A percentile compares a stretch with the other conserved stretches of the same genome.
Evolutionary conservation across 2,888 invertebrate species (phyloP).

Genomic region (Dryadula phaetusa): DNA sequence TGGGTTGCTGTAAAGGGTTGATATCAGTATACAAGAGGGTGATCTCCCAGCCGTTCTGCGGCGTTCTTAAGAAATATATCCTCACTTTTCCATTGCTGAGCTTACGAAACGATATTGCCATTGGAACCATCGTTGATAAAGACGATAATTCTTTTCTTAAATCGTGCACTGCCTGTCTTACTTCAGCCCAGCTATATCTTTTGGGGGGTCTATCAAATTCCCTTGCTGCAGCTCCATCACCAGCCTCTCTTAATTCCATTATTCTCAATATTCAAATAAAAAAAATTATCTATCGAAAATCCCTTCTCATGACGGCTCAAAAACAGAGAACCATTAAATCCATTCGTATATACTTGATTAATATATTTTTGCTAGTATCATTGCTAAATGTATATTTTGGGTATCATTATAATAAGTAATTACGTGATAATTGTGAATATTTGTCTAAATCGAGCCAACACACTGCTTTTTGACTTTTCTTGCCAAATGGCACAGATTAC

Average conservation of each 20-base stretch:
- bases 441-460: conserved; percentile 65
- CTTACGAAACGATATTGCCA: conserved; percentile 91
- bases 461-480: conserved; percentile 67
- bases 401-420: conserved; percentile 57
- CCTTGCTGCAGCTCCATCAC: conserved; percentile 75
- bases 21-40: conserved; percentile 94
- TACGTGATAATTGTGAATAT: conserved; percentile 54
- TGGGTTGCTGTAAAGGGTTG: conserved; percentile 85
- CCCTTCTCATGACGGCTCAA: conserved; percentile 60
- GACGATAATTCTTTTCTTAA: conserved; percentile 91
- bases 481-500: conserved; percentile 60
- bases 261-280: conserved; percentile 62
- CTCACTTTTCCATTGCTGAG: conserved; percentile 91
- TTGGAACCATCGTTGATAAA: conserved; percentile 92
- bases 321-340: conserved; percentile 38
- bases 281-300: conserved; percentile 49
- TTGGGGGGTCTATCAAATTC: conserved; percentile 69
- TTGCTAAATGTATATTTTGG: conserved; percentile 53
- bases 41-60: conserved; percentile 95
- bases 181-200: conserved; percentile 90
- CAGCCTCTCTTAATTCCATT: conserved; percentile 79
- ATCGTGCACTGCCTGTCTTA: conserved; percentile 91
- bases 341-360: conserved; percentile 46
- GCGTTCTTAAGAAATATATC: conserved; percentile 95
- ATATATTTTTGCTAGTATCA: conserved; percentile 57